phyloP scores from a whole-genome alignment of 2,797 vertebrate genomes.

The Cirrhinus molitorella region DNA sequence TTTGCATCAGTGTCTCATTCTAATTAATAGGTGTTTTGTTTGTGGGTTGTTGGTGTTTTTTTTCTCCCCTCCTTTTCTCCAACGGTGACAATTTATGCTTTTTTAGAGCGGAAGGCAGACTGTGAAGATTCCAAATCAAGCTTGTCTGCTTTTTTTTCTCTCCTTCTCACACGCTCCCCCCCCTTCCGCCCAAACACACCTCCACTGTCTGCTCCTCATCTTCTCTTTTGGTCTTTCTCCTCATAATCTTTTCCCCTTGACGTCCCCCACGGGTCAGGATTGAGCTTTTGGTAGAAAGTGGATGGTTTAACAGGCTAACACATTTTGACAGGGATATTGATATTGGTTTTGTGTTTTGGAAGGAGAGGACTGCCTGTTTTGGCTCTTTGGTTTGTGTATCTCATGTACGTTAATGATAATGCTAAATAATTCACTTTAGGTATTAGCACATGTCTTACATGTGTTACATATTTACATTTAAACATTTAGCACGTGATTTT shows the following conservation, averaged over 20 bases:
- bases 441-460: not conserved
- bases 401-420: not conserved
- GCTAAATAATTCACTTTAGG: not conserved
- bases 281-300: slow-evolving; percentile 12
- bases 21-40: slow-evolving; percentile 83
- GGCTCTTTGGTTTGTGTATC: not conserved
- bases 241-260: slow-evolving; percentile 25
- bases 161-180: slow-evolving; percentile 38
- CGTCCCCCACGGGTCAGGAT: slow-evolving; percentile 22
- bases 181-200: slow-evolving; percentile 33
- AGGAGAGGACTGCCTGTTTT: not conserved
- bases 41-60: slow-evolving; percentile 72
- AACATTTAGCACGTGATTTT: slow-evolving; percentile 11
- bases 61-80: slow-evolving; percentile 64
- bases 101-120: slow-evolving; percentile 67
- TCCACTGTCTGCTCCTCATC: slow-evolving; percentile 34
- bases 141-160: slow-evolving; percentile 49
- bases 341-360: slow-evolving; percentile 12
- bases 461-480: not conserved
- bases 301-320: slow-evolving; percentile 6
- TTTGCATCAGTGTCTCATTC: slow-evolving; percentile 78
- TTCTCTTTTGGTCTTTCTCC: slow-evolving; percentile 41
- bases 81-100: slow-evolving; percentile 70
- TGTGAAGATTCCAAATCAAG: slow-evolving; percentile 66
- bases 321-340: slow-evolving; percentile 33